Evolutionary conservation across 2,113 vertebrate genomes (phyloP).

Genomic region (Chaetops frenatus): DNA sequence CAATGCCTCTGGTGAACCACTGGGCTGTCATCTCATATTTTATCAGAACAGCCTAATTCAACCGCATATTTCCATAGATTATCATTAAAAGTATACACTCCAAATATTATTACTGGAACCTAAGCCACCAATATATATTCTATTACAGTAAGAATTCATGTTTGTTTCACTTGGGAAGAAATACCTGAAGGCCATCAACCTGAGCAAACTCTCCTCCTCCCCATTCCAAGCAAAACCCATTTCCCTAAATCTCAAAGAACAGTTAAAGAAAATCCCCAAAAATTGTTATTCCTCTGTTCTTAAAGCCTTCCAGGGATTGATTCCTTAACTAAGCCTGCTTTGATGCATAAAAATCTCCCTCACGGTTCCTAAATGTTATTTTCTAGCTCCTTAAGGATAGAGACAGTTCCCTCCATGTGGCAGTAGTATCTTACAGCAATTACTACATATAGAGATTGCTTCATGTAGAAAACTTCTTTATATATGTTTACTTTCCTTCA

Average conservation of each 20-base stretch:
- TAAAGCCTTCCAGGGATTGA: neutral
- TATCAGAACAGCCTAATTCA: neutral
- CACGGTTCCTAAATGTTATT: accelerated
- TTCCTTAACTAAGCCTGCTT: neutral
- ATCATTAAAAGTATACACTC: neutral
- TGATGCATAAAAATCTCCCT: neutral
- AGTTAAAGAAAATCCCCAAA: accelerated
- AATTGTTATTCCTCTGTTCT: neutral
- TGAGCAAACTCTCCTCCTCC: neutral
- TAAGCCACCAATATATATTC: neutral
- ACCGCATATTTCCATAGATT: neutral
- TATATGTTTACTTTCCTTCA: neutral
- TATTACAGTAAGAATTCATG: neutral
- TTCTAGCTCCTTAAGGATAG: neutral
- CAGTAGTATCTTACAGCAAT: neutral
- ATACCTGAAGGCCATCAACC: neutral
- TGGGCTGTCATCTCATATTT: neutral
- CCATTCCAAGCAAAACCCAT: neutral
- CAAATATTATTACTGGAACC: neutral
- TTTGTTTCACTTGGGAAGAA: neutral
- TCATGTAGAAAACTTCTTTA: neutral
- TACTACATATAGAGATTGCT: neutral
- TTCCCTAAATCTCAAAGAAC: neutral
- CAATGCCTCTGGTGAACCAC: neutral
- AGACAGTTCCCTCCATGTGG: neutral